phyloP scores from a whole-genome alignment of 1,140 invertebrate genomes.

The Habropoda laboriosa region DNA sequence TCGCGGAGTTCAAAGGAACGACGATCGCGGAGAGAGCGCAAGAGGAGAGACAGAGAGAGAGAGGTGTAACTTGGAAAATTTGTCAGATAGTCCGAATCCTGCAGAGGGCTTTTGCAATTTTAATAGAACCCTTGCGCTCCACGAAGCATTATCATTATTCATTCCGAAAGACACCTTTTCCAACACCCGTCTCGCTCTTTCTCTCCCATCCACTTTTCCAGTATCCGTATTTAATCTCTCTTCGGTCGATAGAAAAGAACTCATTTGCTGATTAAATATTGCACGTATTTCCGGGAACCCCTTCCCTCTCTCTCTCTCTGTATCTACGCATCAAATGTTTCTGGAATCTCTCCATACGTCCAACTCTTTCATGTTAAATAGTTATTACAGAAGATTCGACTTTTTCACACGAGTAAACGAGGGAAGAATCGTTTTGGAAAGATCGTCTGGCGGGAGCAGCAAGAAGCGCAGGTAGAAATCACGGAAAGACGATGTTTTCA shows the following conservation, averaged over 20 bases:
- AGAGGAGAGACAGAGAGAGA: not conserved
- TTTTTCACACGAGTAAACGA: no score
- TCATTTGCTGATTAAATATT: constrained; percentile 20
- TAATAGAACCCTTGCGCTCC: constrained; percentile 7
- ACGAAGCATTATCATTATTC: constrained; percentile 32
- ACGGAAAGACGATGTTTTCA: not conserved
- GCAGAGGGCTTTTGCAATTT: constrained; percentile 25
- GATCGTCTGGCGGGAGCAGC: no score
- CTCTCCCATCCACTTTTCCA: not conserved
- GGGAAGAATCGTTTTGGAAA: not conserved
- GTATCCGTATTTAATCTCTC: not conserved
- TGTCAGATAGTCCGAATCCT: not conserved
- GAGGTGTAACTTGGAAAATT: not conserved
- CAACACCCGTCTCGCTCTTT: not conserved
- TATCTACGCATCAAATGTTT: no score
- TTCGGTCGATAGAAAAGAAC: not conserved
- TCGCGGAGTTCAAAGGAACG: constrained; percentile 34
- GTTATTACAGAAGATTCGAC: no score
- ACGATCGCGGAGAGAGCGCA: not conserved
- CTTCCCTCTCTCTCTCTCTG: no score
- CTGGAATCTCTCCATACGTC: no score
- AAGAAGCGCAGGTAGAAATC: not conserved
- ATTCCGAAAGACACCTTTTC: constrained; percentile 6
- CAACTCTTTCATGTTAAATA: no score
- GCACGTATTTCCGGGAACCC: not conserved